Base-by-base conservation (phyloP, 2,797 vertebrate genomes). In the Syndactyla subalaris region DNA sequence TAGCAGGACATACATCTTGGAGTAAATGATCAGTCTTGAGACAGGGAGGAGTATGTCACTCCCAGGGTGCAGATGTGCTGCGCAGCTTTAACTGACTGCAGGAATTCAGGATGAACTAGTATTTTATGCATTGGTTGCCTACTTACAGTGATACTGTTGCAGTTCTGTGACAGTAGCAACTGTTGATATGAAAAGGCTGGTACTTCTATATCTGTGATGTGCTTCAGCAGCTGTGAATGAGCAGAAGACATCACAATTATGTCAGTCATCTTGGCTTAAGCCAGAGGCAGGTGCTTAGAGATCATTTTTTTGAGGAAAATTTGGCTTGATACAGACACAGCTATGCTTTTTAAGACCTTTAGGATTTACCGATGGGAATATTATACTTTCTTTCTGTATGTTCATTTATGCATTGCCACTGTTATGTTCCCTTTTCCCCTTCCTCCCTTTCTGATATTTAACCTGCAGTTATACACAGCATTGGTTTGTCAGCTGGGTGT, bases 161-260 rank as follows among this genome's bases (percentile, higher is more conserved):
- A 59, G 41, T 76, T 81, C 29, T 76, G 10, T 71, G 74, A 48
- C 67, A 85, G 8, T 59, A 66, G 61, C 67, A 92, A 68, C 57
- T 95, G 83, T 76, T 95, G 71, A 46, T 63, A 29, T 3, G 36
- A 79, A 67, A 57, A 79, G 26, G 23, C 17, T 49, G 4, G 26
- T 76, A 36, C 21, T 93, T 45, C 4, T 30, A 4, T 55, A 23
- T 59, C 27, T n/a, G 67, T 94, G 83, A 76, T 76, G 13, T 26
- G 24, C 63, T 90, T 89, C 41, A 89, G 84, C 96, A 95, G 91
- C 92, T 95, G 94, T 32, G 84, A 94, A 71, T 87, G 80, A 80
- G 63, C 49, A 71, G 74, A 67, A 93, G 78, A 58, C n/a, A 32
- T 71, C 38, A 76, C 24, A 85, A 2, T 59, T 39, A 16, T 89